Evolutionary conservation across 2,888 invertebrate species (phyloP).

Genomic region (Gortyna flavago): DNA sequence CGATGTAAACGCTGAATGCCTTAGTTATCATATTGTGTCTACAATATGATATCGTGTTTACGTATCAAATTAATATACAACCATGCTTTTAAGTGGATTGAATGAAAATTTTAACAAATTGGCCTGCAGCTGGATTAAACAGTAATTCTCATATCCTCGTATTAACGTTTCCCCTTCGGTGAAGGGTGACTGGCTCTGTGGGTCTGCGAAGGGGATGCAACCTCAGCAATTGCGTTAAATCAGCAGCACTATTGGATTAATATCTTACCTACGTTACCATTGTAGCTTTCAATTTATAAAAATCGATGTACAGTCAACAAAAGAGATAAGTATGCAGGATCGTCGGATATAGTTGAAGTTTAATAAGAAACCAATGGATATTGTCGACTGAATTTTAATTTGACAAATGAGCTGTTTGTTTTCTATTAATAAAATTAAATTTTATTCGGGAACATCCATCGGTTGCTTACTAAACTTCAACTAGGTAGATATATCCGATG

Average conservation of each 20-base stretch:
- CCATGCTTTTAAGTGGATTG: conserved; percentile 88
- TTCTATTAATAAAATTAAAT: too few species aligned
- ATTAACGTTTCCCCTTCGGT: conserved; percentile 87
- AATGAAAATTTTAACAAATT: conserved; percentile 90
- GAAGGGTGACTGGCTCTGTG: conserved; percentile 84
- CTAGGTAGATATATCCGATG: too few species aligned
- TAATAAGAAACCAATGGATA: too few species aligned
- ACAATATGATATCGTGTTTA: conserved; percentile 62
- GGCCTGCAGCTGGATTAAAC: conserved; percentile 89
- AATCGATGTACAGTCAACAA: too few species aligned
- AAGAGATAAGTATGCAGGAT: too few species aligned
- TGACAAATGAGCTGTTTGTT: too few species aligned
- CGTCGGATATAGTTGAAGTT: too few species aligned
- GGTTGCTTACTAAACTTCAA: too few species aligned
- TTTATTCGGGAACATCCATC: too few species aligned
- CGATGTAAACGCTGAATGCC: too few species aligned
- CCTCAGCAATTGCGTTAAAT: conserved; percentile 89
- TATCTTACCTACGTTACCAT: conserved; percentile 75
- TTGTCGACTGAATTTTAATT: too few species aligned
- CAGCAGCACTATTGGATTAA: conserved; percentile 87
- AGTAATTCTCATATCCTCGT: conserved; percentile 90
- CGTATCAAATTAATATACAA: conserved; percentile 75
- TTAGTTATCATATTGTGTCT: too few species aligned
- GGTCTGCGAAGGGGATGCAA: conserved; percentile 84
- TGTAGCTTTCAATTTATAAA: conserved; percentile 59